Percentiles rank a stretch among this genome's conserved stretches.
Conservation (phyloP, 2,113 vertebrate species). For the Cariama cristata region DNA sequence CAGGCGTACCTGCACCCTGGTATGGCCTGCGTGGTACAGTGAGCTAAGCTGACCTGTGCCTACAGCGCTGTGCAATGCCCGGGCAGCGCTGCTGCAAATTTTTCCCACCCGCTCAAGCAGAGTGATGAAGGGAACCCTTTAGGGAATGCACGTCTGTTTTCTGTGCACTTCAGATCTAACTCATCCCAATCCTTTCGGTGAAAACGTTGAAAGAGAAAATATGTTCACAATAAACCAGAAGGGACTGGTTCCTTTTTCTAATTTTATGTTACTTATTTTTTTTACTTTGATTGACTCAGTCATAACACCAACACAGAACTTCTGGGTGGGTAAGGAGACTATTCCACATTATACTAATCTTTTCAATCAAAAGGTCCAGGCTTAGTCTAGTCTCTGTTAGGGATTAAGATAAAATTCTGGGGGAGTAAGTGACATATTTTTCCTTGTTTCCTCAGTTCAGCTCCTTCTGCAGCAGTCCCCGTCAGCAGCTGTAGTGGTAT, state of each 20-base stretch:
- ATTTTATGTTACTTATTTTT: not conserved
- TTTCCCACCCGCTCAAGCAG: not conserved
- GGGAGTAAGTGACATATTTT: not conserved
- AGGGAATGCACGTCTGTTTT: not conserved
- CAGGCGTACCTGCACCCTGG: rapidly evolving
- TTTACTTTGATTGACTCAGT: not conserved
- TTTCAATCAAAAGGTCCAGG: not conserved
- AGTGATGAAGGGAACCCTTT: not conserved
- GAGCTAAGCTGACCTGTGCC: not conserved
- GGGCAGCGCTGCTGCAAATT: not conserved
- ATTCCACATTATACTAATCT: not conserved
- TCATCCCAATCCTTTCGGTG: not conserved
- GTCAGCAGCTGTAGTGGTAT: not conserved
- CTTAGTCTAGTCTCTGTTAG: not conserved
- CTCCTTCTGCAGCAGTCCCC: not conserved
- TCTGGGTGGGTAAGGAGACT: not conserved
- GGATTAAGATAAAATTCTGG: not conserved
- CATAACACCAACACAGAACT: not conserved
- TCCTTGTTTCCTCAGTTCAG: not conserved
- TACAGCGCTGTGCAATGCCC: not conserved
- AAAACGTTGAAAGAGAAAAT: not conserved
- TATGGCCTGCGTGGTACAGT: no score
- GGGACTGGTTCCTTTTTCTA: not conserved
- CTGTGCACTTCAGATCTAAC: not conserved
- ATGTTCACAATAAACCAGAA: not conserved